phyloP scores from a whole-genome alignment of 2,797 vertebrate genomes.

The Enteromius unitaeniatus region DNA sequence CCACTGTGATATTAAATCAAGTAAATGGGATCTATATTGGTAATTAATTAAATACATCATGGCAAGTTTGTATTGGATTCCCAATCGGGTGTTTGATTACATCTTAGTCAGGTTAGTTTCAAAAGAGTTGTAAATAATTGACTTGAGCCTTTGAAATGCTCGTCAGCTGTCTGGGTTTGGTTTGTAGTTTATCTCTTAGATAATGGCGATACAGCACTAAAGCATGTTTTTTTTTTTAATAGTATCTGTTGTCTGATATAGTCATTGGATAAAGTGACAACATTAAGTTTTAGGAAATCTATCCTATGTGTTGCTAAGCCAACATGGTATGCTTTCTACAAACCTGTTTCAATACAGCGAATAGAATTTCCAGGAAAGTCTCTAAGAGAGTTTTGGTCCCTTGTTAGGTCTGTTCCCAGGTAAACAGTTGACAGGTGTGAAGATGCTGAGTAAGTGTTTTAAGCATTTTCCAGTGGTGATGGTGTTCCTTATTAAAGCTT shows the following conservation, averaged over 20 bases:
- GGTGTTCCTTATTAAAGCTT: background rate
- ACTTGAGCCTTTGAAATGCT: background rate
- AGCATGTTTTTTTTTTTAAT: background rate
- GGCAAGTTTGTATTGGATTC: background rate
- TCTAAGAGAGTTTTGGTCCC: background rate
- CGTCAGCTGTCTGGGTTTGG: constrained; percentile 17
- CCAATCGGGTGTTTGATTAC: constrained; percentile 28
- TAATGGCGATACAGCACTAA: background rate
- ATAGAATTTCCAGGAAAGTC: background rate
- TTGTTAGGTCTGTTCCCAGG: background rate
- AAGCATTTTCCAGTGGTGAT: background rate
- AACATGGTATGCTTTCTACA: background rate
- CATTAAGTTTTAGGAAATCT: background rate
- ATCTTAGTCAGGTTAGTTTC: constrained; percentile 25
- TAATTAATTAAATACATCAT: background rate
- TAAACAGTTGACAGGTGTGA: background rate
- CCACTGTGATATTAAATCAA: background rate
- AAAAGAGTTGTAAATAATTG: constrained; percentile 48
- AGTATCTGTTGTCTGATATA: background rate
- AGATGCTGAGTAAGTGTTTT: background rate
- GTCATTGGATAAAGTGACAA: background rate
- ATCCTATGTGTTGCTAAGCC: background rate
- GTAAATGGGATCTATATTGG: background rate
- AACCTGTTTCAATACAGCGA: background rate
- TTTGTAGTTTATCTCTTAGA: constrained; percentile 18